Evolutionary conservation across 2,888 invertebrate species (phyloP), one percentile per base, ranked within the genome.

Genomic region (Netelia melanura): DNA sequence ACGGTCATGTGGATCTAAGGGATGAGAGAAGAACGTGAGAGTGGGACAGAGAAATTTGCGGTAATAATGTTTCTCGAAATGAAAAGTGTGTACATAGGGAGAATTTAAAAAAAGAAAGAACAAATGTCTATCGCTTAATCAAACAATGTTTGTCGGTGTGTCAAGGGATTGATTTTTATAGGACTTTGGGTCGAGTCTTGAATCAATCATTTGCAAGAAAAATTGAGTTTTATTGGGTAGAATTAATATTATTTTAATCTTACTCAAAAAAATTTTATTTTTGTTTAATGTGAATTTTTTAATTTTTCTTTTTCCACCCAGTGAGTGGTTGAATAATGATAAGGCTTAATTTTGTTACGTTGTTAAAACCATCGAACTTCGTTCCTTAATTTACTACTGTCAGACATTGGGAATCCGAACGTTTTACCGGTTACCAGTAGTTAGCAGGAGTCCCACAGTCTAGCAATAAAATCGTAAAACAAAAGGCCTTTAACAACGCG

Each of bases 381-480:
- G 21, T 79, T 64, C 14, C 65, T 70, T 54, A 74, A 23, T 38
- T 38, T 6, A 64, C 67, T 76, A 76, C 74, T 74, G 74, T 76
- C 25, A 61, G 14, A 48, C 43, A 58, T 65, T 62, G 14, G 62
- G 64, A 58, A 74, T 17, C 78, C 68, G 85, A 52, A 76, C 67
- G 70, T 52, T 75, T 48, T 44, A 67, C 30, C 77, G 74, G 74
- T 85, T 81, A 44, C 79, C 54, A 44, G 85, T 68, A 62, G 75
- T 76, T 67, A 44, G 70, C 23, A 9, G 43, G 62, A 72, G 64
- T 82, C 75, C 70, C 79, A 54, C 75, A 65, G 76, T 64, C 72
- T 14, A 38, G 80, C 68, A 77, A 83, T 85, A 85, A 85, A 85
- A 85, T 83, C 56, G 76, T 85, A 72, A 85, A 85, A 85, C 85